Percentiles rank a stretch among this genome's conserved stretches.
Evolutionary conservation across 2,888 invertebrate genomes (phyloP).

Genomic region (Chironomus riparius): DNA sequence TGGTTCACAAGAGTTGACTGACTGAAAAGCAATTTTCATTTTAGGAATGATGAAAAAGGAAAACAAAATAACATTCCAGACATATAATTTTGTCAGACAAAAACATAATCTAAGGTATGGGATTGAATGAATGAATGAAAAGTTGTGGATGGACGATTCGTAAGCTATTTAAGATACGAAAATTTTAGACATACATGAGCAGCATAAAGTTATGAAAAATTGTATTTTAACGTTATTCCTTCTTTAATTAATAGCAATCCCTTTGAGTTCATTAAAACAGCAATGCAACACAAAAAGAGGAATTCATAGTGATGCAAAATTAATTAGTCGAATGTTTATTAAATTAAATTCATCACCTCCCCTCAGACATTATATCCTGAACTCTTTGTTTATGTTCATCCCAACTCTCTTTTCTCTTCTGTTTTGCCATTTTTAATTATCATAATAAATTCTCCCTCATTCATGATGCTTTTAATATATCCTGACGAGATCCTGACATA

Average conservation of each 20-base stretch:
- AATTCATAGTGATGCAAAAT: neutral
- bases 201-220: neutral
- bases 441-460: constrained; percentile 7
- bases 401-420: too few species aligned
- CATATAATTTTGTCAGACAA: neutral
- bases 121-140: too few species aligned
- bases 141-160: too few species aligned
- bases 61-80: constrained; percentile 13
- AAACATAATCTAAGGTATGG: too few species aligned
- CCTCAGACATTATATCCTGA: too few species aligned
- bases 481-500: neutral
- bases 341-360: neutral
- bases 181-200: neutral
- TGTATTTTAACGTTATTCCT: neutral
- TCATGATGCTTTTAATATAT: neutral
- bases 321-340: constrained; percentile 10
- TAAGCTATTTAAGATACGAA: neutral
- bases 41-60: neutral
- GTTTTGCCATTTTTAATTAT: constrained; percentile 7
- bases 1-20: neutral
- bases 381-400: neutral
- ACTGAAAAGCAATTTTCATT: constrained; percentile 3
- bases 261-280: neutral
- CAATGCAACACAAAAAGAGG: too few species aligned
- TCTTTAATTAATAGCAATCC: neutral